Evolutionary conservation across 2,888 invertebrate species (phyloP).

Genomic region (Patella pellucida): DNA sequence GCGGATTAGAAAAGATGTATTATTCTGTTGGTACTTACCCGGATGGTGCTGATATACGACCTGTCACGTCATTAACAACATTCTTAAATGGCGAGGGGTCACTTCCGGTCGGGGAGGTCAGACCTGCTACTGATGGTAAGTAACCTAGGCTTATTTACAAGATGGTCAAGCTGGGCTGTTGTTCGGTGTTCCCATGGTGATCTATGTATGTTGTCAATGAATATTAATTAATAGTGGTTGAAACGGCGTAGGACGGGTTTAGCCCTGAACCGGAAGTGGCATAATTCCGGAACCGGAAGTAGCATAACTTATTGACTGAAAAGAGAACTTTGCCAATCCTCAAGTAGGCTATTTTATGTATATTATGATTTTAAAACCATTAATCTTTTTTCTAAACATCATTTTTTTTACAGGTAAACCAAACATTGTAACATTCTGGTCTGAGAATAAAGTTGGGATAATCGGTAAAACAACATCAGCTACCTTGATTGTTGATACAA

Average conservation of each 20-base stretch:
- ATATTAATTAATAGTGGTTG: too few relatives aligned
- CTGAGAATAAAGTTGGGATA: conserved; percentile 35
- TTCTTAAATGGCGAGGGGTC: conserved; percentile 23
- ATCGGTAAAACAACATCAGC: conserved; percentile 24
- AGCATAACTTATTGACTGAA: too few relatives aligned
- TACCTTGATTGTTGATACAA: conserved; percentile 32
- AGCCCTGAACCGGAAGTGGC: too few relatives aligned
- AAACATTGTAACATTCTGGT: conserved; percentile 35
- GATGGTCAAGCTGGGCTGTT: neutral
- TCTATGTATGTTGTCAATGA: neutral
- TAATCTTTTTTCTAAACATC: neutral
- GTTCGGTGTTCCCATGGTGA: neutral
- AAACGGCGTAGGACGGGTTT: too few relatives aligned
- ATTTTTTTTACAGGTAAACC: conserved; percentile 29
- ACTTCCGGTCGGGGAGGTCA: conserved; percentile 21
- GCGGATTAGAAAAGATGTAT: conserved; percentile 22
- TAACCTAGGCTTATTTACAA: neutral
- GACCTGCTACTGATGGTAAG: conserved; percentile 26
- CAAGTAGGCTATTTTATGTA: neutral
- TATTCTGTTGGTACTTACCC: conserved; percentile 40
- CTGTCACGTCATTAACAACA: neutral
- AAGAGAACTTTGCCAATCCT: too few relatives aligned
- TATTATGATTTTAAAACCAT: too few relatives aligned
- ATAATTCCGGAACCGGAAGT: too few relatives aligned
- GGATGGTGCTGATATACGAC: conserved; percentile 25